Conservation (phyloP, 1,140 invertebrate genomes). For the Lordiphosa mommai region DNA sequence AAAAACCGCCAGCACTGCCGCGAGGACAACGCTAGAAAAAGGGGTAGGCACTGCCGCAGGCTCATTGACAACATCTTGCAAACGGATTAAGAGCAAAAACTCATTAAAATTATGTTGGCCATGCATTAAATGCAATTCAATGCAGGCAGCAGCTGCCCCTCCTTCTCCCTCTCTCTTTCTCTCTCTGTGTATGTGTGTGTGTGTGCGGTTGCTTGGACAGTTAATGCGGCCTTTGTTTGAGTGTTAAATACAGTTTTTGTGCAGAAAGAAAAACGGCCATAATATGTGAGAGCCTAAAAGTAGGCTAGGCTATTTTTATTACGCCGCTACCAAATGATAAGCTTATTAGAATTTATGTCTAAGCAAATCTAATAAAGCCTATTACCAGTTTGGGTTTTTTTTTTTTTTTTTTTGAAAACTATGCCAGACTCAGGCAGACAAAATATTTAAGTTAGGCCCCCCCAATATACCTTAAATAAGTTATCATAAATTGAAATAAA, state of each 20-base stretch:
- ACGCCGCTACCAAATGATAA: too few species aligned
- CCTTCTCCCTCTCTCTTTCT: neutral
- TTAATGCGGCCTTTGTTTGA: conserved; percentile 26
- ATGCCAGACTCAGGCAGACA: neutral
- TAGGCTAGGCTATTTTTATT: neutral
- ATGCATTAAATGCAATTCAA: conserved; percentile 74
- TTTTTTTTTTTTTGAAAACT: conserved; percentile 1
- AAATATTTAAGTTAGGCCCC: too few species aligned
- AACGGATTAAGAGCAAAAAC: conserved; percentile 73
- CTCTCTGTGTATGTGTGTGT: neutral
- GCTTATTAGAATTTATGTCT: too few species aligned
- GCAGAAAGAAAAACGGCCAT: neutral
- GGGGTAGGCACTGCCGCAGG: conserved; percentile 34
- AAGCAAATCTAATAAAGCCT: too few species aligned
- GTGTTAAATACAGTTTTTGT: conserved; percentile 4
- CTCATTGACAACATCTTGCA: conserved; percentile 74
- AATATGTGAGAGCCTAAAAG: neutral
- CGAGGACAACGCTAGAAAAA: conserved; percentile 1
- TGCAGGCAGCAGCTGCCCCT: conserved; percentile 35
- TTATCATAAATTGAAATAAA: too few species aligned
- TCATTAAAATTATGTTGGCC: conserved; percentile 74
- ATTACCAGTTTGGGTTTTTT: neutral
- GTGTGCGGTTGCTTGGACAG: conserved; percentile 16
- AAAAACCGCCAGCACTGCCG: conserved; percentile 6
- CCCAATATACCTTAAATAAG: too few species aligned